These are phyloP conservation scores for Lucifuga dentata DNA, from an alignment of 2,113 vertebrate genomes.

Conservation along the genomic window DNA sequence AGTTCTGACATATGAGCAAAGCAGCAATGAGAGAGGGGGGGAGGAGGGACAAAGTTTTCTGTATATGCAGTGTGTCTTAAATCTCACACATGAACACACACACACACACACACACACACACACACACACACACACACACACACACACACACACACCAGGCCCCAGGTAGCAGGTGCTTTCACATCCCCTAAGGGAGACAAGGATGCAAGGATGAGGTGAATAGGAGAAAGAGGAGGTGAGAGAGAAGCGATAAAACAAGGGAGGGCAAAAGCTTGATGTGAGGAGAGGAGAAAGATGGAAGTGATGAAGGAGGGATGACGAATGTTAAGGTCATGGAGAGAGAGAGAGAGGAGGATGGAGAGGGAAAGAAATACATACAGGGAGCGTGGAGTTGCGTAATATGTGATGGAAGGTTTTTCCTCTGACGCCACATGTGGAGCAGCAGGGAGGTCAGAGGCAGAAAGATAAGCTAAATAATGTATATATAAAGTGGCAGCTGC, in stretches of 20 bases:
- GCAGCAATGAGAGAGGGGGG: too few relatives aligned
- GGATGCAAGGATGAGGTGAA: constrained; percentile 7
- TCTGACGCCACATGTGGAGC: constrained; percentile 60
- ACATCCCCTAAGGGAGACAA: constrained; percentile 43
- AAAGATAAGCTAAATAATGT: constrained; percentile 73
- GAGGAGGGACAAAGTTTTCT: too few relatives aligned
- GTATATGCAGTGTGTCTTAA: too few relatives aligned
- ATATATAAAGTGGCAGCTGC: constrained; percentile 80
- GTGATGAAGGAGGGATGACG: constrained; percentile 40
- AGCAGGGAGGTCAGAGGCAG: constrained; percentile 65
- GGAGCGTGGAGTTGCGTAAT: constrained; percentile 71
- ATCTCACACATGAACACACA: constrained; percentile 2
- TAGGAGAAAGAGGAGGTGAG: constrained; percentile 17
- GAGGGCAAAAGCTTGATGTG: constrained; percentile 23
- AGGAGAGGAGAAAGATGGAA: constrained; percentile 16
- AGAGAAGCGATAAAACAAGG: constrained; percentile 20
- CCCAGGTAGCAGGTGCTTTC: constrained; percentile 63
- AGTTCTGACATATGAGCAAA: too few relatives aligned
- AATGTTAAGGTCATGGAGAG: constrained; percentile 35
- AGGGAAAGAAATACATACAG: constrained; percentile 22
- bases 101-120: constrained; percentile 7
- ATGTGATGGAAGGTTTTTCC: constrained; percentile 60
- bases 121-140: constrained; percentile 3
- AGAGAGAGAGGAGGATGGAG: constrained; percentile 16
- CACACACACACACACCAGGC: constrained; percentile 28